phyloP scores from a whole-genome alignment of 2,888 invertebrate genomes.

The Phalangium opilio region DNA sequence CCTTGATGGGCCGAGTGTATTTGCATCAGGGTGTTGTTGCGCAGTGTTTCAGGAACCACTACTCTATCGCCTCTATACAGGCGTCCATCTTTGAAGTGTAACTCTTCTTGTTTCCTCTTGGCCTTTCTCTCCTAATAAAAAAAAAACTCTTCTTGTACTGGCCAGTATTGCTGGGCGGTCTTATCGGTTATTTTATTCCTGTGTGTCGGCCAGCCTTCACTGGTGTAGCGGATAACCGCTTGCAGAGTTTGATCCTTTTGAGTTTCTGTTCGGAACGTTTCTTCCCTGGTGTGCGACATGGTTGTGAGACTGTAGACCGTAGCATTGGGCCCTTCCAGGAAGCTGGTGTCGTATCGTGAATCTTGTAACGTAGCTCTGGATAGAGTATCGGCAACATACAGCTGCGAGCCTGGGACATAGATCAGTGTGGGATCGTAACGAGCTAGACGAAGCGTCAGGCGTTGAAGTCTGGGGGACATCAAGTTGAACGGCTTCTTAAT shows the following conservation, averaged over 20 bases:
- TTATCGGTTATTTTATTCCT: background rate
- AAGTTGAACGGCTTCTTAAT: slow-evolving; percentile 26
- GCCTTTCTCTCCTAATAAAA: too few relatives aligned
- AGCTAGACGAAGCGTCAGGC: slow-evolving; percentile 23
- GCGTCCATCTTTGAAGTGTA: slow-evolving; percentile 2
- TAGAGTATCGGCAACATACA: slow-evolving; percentile 19
- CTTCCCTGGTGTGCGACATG: too few relatives aligned
- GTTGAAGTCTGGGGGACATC: slow-evolving; percentile 27
- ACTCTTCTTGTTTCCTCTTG: too few relatives aligned
- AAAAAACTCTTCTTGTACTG: too few relatives aligned
- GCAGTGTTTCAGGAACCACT: background rate
- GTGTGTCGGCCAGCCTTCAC: slow-evolving; percentile 4
- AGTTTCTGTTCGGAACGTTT: too few relatives aligned
- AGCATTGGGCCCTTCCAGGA: background rate
- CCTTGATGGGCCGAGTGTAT: slow-evolving; percentile 3
- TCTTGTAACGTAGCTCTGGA: slow-evolving; percentile 10
- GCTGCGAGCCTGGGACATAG: slow-evolving; percentile 14
- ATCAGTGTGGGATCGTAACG: slow-evolving; percentile 1
- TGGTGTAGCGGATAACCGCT: background rate
- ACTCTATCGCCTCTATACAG: slow-evolving; percentile 4
- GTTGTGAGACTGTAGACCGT: background rate
- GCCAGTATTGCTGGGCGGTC: background rate
- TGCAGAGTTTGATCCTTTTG: slow-evolving; percentile 3
- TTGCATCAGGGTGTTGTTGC: background rate
- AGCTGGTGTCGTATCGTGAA: background rate